Conservation (phyloP, 2,113 vertebrate species). For the Procapra przewalskii region DNA sequence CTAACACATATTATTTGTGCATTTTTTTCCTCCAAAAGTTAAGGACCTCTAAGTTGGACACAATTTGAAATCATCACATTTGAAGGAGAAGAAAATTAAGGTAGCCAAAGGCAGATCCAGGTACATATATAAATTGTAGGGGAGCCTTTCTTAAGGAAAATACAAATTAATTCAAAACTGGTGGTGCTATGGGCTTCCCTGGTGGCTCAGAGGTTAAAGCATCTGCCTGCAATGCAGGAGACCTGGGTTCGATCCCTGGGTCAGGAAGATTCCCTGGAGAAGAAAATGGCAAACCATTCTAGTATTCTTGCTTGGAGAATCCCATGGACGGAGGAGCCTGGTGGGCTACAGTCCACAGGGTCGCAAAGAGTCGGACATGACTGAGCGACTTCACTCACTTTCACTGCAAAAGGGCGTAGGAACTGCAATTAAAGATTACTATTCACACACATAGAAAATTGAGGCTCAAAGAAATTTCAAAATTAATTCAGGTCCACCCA, state of each 20-base stretch:
- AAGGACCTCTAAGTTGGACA: not conserved
- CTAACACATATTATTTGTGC: not conserved
- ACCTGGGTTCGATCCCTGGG: not conserved
- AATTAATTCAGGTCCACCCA: not conserved
- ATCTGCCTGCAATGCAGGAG: not conserved
- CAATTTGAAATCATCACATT: not conserved
- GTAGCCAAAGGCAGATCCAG: not conserved
- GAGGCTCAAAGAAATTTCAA: not conserved
- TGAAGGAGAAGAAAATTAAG: not conserved
- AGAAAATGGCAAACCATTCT: too few species aligned
- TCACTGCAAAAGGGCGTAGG: not conserved
- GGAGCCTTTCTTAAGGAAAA: not conserved
- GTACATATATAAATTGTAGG: not conserved
- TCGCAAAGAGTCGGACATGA: not conserved
- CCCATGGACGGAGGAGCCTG: too few species aligned
- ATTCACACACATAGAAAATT: not conserved
- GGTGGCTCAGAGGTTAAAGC: not conserved
- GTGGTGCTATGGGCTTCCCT: not conserved
- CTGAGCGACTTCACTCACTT: not conserved
- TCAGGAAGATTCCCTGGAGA: too few species aligned
- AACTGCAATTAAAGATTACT: not conserved
- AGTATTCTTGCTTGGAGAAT: too few species aligned
- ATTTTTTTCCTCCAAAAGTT: not conserved
- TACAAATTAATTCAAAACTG: not conserved
- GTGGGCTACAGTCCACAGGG: not conserved